These are phyloP conservation scores for Diabrotica undecimpunctata DNA, from an alignment of 1,140 invertebrate species.

Conservation along the genomic window DNA sequence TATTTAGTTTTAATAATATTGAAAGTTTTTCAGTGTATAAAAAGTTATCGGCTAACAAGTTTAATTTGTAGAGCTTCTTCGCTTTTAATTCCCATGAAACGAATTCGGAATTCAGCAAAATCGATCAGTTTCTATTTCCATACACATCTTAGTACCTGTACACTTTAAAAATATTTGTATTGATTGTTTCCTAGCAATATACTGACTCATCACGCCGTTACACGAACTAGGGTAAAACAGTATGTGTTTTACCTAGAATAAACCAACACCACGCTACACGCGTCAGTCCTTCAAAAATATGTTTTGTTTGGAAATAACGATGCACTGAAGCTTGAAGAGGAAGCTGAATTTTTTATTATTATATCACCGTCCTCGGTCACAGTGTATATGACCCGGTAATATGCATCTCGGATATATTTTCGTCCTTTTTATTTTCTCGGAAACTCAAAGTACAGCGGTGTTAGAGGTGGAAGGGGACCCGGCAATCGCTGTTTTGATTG, in stretches of 20 bases:
- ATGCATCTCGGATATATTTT: not conserved
- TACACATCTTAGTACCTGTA: slow-evolving; percentile 19
- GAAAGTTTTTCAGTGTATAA: not conserved
- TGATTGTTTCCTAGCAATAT: slow-evolving; percentile 38
- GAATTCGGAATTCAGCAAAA: not conserved
- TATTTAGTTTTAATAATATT: too few species aligned
- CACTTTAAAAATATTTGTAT: slow-evolving; percentile 33
- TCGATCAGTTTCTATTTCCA: slow-evolving; percentile 19
- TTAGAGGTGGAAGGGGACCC: slow-evolving; percentile 13
- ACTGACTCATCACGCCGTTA: slow-evolving; percentile 29
- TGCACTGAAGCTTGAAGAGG: slow-evolving; percentile 34
- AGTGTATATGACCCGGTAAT: not conserved
- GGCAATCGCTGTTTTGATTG: slow-evolving; percentile 9
- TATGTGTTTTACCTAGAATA: slow-evolving; percentile 13
- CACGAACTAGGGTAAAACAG: slow-evolving; percentile 18
- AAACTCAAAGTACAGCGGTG: not conserved
- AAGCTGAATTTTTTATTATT: slow-evolving; percentile 25
- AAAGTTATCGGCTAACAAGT: not conserved
- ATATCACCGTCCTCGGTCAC: not conserved
- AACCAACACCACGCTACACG: slow-evolving; percentile 21
- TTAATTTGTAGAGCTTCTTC: not conserved
- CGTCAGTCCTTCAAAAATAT: slow-evolving; percentile 26
- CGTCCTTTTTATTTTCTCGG: not conserved
- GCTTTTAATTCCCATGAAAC: slow-evolving; percentile 8
- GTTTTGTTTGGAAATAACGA: slow-evolving; percentile 27